phyloP scores from a whole-genome alignment of 2,113 vertebrate species.

The Trachemys scripta region DNA sequence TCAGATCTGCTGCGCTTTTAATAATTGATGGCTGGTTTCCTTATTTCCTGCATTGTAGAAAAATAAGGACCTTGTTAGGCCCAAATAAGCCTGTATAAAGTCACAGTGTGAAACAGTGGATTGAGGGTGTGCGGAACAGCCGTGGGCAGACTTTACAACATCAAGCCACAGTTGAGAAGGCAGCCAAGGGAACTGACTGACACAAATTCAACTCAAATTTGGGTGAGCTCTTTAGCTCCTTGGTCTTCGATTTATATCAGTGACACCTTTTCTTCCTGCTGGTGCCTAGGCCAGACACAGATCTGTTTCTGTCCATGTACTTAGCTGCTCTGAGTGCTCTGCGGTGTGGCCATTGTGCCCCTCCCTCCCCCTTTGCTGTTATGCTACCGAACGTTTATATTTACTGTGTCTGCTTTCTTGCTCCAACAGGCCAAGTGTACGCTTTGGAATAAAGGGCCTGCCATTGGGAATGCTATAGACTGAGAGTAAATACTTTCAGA shows the following conservation, averaged over 20 bases:
- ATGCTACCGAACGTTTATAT: rapidly evolving
- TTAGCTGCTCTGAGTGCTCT: rapidly evolving
- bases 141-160: conserved; percentile 62
- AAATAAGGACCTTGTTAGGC: conserved; percentile 79
- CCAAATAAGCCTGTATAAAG: conserved; percentile 76
- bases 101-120: conserved; percentile 71
- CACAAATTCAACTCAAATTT: conserved; percentile 59
- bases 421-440: conserved; percentile 26
- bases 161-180: neutral
- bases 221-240: conserved; percentile 48
- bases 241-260: conserved; percentile 64
- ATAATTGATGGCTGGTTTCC: conserved; percentile 78
- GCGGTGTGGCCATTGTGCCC: neutral
- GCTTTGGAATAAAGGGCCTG: conserved; percentile 59
- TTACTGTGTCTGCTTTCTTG: neutral
- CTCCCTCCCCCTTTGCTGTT: neutral
- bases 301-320: conserved; percentile 47
- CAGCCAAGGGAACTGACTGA: conserved; percentile 55
- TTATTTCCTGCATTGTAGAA: conserved; percentile 79
- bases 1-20: conserved; percentile 70
- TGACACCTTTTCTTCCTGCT: conserved; percentile 60
- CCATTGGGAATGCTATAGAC: conserved; percentile 45
- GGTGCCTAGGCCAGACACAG: conserved; percentile 56
- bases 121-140: conserved; percentile 63
- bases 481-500: conserved; percentile 62